Conservation (phyloP, 2,797 vertebrate species). For the Threskiornis aethiopicus region DNA sequence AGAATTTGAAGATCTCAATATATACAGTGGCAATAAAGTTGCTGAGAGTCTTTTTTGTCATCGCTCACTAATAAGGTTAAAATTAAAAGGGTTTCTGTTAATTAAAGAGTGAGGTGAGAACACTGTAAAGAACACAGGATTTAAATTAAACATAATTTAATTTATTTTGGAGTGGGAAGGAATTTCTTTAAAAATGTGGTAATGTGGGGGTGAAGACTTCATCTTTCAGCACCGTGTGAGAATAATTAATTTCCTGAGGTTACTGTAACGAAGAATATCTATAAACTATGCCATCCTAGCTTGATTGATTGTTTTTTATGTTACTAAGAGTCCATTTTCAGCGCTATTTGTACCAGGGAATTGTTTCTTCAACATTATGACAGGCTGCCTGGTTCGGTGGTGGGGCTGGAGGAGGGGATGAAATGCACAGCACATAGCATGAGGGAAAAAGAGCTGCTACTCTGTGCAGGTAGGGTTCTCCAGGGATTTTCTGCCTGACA, state of each 20-base stretch:
- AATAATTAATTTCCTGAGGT: not conserved
- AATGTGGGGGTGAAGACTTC: not conserved
- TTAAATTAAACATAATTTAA: not conserved
- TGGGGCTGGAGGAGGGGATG: not conserved
- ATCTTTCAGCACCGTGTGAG: not conserved
- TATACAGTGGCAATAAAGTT: not conserved
- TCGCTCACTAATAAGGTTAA: not conserved
- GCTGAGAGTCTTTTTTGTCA: not conserved
- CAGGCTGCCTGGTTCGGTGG: not conserved
- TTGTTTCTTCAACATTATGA: not conserved
- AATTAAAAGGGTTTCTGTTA: not conserved
- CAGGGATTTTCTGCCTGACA: not conserved
- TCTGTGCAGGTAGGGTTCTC: not conserved
- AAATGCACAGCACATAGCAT: not conserved
- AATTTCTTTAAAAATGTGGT: not conserved
- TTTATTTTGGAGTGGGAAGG: not conserved
- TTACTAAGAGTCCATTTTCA: not conserved
- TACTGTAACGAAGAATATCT: not conserved
- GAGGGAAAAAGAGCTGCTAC: not conserved
- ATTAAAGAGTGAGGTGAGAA: not conserved
- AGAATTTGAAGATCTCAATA: not conserved
- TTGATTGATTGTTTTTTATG: not conserved
- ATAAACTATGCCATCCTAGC: not conserved
- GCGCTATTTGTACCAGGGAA: not conserved
- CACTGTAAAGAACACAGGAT: not conserved